These are phyloP conservation scores for Diarsia rubi DNA, from an alignment of 2,888 invertebrate species.

Conservation along the genomic window DNA sequence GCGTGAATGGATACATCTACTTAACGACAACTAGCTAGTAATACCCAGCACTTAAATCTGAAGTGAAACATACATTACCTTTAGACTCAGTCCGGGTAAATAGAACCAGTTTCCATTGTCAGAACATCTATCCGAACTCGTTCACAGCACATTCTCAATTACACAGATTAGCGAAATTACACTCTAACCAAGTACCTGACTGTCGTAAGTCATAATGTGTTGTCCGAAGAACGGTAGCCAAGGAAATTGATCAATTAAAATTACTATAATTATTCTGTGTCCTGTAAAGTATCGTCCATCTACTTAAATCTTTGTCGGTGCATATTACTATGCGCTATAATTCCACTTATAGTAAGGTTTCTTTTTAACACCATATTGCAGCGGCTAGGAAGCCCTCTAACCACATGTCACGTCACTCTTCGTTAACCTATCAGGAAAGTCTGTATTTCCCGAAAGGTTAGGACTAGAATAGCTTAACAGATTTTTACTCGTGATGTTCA, in stretches of 20 bases:
- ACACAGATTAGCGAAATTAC: conserved; percentile 48
- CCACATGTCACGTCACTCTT: not conserved
- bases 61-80: conserved; percentile 46
- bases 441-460: not conserved
- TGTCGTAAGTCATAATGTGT: conserved; percentile 26
- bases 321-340: not conserved
- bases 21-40: conserved; percentile 15
- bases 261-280: conserved; percentile 28
- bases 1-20: conserved; percentile 10
- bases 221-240: conserved; percentile 7
- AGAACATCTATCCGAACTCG: conserved; percentile 43
- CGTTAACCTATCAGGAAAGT: not conserved
- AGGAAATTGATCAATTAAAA: conserved; percentile 7
- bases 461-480: not conserved
- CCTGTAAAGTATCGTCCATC: conserved; percentile 1
- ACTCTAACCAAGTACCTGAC: conserved; percentile 1
- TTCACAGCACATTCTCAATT: conserved; percentile 44
- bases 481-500: not conserved
- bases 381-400: not conserved
- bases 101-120: conserved; percentile 58
- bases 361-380: not conserved
- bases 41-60: conserved; percentile 40
- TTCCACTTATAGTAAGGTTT: not conserved
- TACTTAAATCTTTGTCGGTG: conserved; percentile 2
- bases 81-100: conserved; percentile 33